Evolutionary conservation across 1,140 invertebrate species (phyloP).

Genomic region (Drosophila santomea): DNA sequence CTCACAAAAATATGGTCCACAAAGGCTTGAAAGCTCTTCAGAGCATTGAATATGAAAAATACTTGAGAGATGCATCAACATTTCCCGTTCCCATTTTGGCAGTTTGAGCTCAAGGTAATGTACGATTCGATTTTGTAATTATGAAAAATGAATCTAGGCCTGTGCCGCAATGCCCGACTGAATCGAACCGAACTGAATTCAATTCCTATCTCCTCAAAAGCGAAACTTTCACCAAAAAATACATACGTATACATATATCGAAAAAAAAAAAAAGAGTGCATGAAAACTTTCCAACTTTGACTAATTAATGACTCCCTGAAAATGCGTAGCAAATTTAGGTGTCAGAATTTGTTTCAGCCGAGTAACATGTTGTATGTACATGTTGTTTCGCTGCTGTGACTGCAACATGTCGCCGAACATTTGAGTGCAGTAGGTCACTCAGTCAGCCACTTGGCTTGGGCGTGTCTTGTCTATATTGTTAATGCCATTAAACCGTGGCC

Average conservation of each 20-base stretch:
- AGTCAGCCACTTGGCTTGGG: constrained; percentile 32
- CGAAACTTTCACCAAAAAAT: constrained; percentile 59
- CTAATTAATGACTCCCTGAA: constrained; percentile 72
- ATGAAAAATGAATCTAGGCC: constrained; percentile 59
- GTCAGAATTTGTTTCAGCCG: constrained; percentile 54
- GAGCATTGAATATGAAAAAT: constrained; percentile 48
- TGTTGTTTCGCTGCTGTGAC: constrained; percentile 25
- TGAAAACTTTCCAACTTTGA: constrained; percentile 58
- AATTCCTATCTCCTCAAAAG: constrained; percentile 26
- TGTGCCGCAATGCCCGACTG: constrained; percentile 24
- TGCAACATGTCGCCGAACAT: constrained; percentile 54
- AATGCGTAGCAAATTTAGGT: constrained; percentile 72
- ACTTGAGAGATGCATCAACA: constrained; percentile 65
- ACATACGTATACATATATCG: background rate
- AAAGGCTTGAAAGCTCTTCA: constrained; percentile 52
- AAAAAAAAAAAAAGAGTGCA: background rate
- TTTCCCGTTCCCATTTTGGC: constrained; percentile 58
- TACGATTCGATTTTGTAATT: constrained; percentile 53
- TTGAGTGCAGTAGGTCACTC: constrained; percentile 70
- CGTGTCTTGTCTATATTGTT: constrained; percentile 54
- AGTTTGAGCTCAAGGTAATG: constrained; percentile 81
- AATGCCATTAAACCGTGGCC: constrained; percentile 65
- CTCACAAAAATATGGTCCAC: constrained; percentile 37
- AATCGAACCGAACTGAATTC: constrained; percentile 18
- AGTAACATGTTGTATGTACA: constrained; percentile 29